Evolutionary conservation across 2,113 vertebrate species (phyloP).

Genomic region (Thalassoma bifasciatum): DNA sequence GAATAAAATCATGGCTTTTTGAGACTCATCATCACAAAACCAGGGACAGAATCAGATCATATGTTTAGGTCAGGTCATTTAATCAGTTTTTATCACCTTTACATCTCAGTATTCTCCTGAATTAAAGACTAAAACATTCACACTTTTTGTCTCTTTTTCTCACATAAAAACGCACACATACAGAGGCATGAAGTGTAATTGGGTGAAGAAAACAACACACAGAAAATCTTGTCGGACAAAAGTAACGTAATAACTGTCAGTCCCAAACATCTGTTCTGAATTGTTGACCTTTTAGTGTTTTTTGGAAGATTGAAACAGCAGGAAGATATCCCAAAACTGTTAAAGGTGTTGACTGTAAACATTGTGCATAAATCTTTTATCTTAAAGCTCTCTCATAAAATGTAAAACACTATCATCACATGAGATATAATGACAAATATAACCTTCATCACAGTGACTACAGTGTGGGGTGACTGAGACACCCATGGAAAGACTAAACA

Average conservation of each 20-base stretch:
- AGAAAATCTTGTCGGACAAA: neutral
- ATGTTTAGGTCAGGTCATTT: slow-evolving; percentile 57
- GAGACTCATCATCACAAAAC: neutral
- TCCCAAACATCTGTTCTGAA: neutral
- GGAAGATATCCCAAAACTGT: slow-evolving; percentile 34
- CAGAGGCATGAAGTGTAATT: slow-evolving; percentile 10
- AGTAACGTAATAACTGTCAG: neutral
- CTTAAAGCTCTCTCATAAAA: neutral
- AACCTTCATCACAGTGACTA: neutral
- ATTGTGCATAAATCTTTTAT: slow-evolving; percentile 5
- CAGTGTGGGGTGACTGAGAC: slow-evolving; percentile 1
- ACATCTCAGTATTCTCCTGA: slow-evolving; percentile 47
- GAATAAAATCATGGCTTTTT: neutral
- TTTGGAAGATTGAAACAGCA: slow-evolving; percentile 25
- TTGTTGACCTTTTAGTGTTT: slow-evolving; percentile 25
- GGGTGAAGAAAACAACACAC: slow-evolving; percentile 12
- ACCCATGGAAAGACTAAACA: neutral
- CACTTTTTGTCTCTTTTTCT: neutral
- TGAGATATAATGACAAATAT: slow-evolving; percentile 10
- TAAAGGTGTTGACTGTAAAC: slow-evolving; percentile 13
- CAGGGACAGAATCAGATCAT: neutral
- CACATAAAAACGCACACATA: neutral
- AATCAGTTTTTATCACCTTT: slow-evolving; percentile 40
- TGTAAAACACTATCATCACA: slow-evolving; percentile 3
- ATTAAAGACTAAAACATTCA: slow-evolving; percentile 42